Base-by-base conservation (phyloP, 2,113 vertebrate species). In the Aleadryas rufinucha region DNA sequence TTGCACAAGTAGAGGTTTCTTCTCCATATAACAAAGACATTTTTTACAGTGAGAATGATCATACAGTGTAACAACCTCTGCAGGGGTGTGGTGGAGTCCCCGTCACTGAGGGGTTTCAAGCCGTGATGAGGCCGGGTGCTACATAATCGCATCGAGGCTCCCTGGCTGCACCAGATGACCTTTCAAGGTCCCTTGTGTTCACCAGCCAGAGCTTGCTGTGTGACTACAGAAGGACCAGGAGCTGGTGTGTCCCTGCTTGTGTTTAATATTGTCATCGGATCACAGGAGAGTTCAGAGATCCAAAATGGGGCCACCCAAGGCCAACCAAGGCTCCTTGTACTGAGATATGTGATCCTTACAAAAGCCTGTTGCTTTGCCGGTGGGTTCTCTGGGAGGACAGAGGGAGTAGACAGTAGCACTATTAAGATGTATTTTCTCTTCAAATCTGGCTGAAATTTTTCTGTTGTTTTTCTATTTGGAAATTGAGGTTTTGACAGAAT, bases 331-430 rank as follows among this genome's bases (percentile, higher is more conserved):
- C 45, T 74, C 41, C 35, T 52, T 1, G 0, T 24, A 50, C 22
- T 14, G 5, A 39, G 44, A 33, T 0, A 0, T 9, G 21, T 1
- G 5, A 33, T 17, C 27, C 22, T 31, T 45, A 20, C 7, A 37
- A 31, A 54, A n/a, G 18, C 8, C 18, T 68, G 4, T 3, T 77
- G 8, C 17, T 61, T 41, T 77, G 64, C 41, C 45, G 27, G 5
- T 3, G 12, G 20, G 3, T 3, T 50, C 20, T 66, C 19, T 30
- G 16, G 18, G 30, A 85, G 30, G 20, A 82, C 23, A 70, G n/a
- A 78, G 27, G 15, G 8, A 66, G 14, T 11, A 59, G 42, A 41
- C 1, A 7, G 42, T 2, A 70, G 60, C 20, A 66, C 11, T 41
- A 11, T 15, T 52, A 76, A 44, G 27, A 60, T 6, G 3, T 2